Evolutionary conservation across 2,888 invertebrate species (phyloP), one percentile per base, ranked within the genome.

Genomic region (Selenia dentaria): DNA sequence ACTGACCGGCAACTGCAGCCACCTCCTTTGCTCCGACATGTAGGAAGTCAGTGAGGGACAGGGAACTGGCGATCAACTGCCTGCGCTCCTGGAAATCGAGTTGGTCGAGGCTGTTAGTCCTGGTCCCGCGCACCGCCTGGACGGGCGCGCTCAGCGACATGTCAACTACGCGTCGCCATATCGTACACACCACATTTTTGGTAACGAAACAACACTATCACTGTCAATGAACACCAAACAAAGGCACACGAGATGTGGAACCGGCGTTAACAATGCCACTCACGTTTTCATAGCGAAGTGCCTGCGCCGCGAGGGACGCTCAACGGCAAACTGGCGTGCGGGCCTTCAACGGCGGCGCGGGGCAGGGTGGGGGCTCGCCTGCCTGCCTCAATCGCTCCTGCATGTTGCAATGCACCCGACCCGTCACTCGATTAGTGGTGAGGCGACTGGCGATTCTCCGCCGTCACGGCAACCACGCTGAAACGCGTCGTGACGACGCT

Each of bases 51-150:
- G 96, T 96, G 51, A 97, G 91, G 56, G 96, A 96, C 74, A 97
- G 83, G 37, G 96, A 96, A 56, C 96, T 96, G 33, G 97, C 97
- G 60, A 97, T 97, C 74, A 97, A 91, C 85, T 96, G 96, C 67
- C 97, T 92, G 81, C 96, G 96, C 92, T 97, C 97, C 86, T 97
- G 96, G 81, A 97, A 97, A 90, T 97, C 97, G 45, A 97, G 92
- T 89, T 96, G 96, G 92, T 96, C 96, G 91, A 96, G 92, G 74
- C 96, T 96, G 83, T 94, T 96, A 88, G 96, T 96, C 69, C 96
- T 83, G 59, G 83, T 82, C 64, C 86, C 87, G 86, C 89, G 89
- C 87, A 84, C 87, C 86, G 84, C 85, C 81, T 80, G 85, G 71
- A 83, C 82, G 81, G 87, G 85, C 82, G 88, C 87, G 86, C 81